Evolutionary conservation across 2,113 vertebrate genomes (phyloP).

Genomic region (Nestor notabilis): DNA sequence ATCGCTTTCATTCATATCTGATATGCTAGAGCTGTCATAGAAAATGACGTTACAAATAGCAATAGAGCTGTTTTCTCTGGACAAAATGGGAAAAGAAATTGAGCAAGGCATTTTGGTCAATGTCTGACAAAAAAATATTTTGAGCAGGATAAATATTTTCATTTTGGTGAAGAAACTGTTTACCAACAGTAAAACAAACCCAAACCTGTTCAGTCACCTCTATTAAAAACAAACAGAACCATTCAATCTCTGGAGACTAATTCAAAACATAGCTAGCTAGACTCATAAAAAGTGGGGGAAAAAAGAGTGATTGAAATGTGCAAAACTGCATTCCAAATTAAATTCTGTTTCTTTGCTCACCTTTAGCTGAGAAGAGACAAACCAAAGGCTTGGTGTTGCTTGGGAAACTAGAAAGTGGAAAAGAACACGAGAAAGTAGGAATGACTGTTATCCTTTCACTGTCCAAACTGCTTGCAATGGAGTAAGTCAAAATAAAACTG

Average conservation of each 20-base stretch:
- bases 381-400: not conserved
- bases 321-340: not conserved
- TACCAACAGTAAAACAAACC: not conserved
- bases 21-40: not conserved
- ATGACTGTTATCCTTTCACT: not conserved
- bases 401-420: not conserved
- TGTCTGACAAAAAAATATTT: not conserved
- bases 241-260: not conserved
- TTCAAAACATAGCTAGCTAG: not conserved
- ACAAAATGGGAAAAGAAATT: not conserved
- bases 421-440: not conserved
- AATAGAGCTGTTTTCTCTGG: not conserved
- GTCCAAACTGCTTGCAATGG: not conserved
- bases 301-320: not conserved
- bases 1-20: not conserved
- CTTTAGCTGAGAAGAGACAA: not conserved
- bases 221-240: not conserved
- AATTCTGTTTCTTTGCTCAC: not conserved
- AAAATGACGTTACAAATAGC: not conserved
- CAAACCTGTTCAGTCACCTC: not conserved
- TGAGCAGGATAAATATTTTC: not conserved
- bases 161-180: not conserved
- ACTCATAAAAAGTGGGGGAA: not conserved
- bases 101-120: not conserved
- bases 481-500: rapidly evolving